Conservation (phyloP, 2,888 invertebrate species). For the Sminthurides aquaticus region DNA sequence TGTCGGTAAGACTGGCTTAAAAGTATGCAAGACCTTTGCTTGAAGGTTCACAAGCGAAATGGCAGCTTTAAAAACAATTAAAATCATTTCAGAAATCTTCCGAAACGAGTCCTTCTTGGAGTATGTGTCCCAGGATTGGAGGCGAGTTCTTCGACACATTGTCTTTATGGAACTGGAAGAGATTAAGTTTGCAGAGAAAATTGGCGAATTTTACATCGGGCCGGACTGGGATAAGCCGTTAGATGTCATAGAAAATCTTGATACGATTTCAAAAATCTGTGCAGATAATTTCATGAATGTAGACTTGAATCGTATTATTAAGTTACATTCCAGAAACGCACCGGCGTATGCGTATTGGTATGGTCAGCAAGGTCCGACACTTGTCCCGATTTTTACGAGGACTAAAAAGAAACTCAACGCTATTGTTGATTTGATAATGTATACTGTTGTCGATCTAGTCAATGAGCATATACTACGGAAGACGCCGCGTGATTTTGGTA, state of each 20-base stretch:
- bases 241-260: background rate
- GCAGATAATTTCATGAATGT: background rate
- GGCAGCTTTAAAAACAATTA: too few species aligned
- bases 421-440: background rate
- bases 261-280: background rate
- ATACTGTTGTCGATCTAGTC: background rate
- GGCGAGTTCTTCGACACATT: background rate
- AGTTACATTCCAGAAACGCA: background rate
- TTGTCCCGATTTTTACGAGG: background rate
- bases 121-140: background rate
- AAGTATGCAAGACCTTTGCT: slow-evolving; percentile 5
- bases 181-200: background rate
- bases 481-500: background rate
- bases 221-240: background rate
- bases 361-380: background rate
- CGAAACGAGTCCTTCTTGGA: background rate
- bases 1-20: too few species aligned
- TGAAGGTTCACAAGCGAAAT: slow-evolving; percentile 4
- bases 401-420: background rate
- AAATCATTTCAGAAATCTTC: background rate
- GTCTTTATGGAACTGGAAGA: background rate
- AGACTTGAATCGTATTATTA: background rate
- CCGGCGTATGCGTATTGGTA: background rate
- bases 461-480: background rate
- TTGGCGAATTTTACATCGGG: background rate